Base-by-base conservation (phyloP, 2,888 invertebrate genomes). In the Muschampia plurimacula region DNA sequence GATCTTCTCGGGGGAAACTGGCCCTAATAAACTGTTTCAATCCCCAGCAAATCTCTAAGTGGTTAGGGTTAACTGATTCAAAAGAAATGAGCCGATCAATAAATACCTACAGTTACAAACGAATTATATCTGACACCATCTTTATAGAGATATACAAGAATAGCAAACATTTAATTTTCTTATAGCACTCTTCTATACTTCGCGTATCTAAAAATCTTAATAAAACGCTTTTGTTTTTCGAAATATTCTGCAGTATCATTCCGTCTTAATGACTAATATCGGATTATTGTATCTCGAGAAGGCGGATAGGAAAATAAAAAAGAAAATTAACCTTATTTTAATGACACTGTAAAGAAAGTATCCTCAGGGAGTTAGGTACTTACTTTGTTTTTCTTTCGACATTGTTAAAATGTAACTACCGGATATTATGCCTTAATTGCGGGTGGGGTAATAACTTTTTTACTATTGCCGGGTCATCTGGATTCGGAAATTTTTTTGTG, bases 261-360 rank as follows among this genome's bases (percentile, higher is more conserved):
- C n/a, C 36, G 59, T 60, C 36, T 36, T 69, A 62, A 63, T 2
- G 63, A 22, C 63, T 60, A 60, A 64, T 44, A 65, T 32, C 49
- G 32, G 52, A 69, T 63, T 63, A 65, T 65, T 59, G 57, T 59
- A 46, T 46, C 46, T 22, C 46, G 57, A 12, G 28, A 36, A 39
- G 60, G 55, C 39, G 63, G 60, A 57, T 41, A 15, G 39, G 12
- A 57, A 41, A 57, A 57, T 67, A 67, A 59, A 67, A 73, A 73
- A 69, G 62, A 41, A 64, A 74, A 75, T 74, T 72, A 75, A 72
- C 52, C 67, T 73, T 44, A 52, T 55, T 67, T 72, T 74, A 75
- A 74, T 68, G 70, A 67, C 67, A 46, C 59, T 70, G 72, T 75
- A 75, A 74, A 75, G 71, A 59, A 59, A 67, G 62, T 71, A 69